These are phyloP conservation scores for Caenorhabditis latens DNA, from an alignment of 1,140 invertebrate species.

Conservation along the genomic window DNA sequence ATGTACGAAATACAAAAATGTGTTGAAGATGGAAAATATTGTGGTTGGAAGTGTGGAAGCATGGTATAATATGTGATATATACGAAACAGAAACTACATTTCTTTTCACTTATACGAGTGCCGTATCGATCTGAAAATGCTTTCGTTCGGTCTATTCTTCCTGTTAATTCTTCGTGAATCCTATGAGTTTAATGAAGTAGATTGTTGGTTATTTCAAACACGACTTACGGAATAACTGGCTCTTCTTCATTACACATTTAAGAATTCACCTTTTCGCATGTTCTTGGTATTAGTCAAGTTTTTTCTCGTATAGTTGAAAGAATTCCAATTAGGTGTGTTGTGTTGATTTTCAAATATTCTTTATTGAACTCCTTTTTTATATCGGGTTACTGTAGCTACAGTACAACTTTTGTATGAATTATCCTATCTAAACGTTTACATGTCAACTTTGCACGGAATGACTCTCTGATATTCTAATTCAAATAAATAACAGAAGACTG, in stretches of 20 bases:
- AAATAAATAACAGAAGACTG: too few relatives aligned
- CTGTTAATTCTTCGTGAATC: background rate
- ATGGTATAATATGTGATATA: background rate
- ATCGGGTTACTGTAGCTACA: too few relatives aligned
- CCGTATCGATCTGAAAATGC: background rate
- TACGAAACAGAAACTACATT: background rate
- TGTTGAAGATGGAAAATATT: background rate
- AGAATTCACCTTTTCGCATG: background rate
- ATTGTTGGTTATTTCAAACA: background rate
- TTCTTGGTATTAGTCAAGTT: too few relatives aligned
- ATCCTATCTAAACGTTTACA: too few relatives aligned
- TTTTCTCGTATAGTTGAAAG: too few relatives aligned
- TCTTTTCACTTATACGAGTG: background rate
- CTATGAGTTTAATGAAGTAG: background rate
- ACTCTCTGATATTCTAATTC: too few relatives aligned
- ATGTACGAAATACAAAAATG: background rate
- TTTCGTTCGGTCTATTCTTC: background rate
- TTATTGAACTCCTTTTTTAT: too few relatives aligned
- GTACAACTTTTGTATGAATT: too few relatives aligned
- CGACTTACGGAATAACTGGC: background rate
- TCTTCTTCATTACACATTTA: constrained; percentile 16
- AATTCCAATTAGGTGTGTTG: too few relatives aligned
- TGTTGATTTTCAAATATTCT: too few relatives aligned
- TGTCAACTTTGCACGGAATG: too few relatives aligned
- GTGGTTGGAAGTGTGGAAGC: background rate